These are phyloP conservation scores for Crocallis elinguaria DNA, from an alignment of 2,888 invertebrate genomes.

Conservation along the genomic window DNA sequence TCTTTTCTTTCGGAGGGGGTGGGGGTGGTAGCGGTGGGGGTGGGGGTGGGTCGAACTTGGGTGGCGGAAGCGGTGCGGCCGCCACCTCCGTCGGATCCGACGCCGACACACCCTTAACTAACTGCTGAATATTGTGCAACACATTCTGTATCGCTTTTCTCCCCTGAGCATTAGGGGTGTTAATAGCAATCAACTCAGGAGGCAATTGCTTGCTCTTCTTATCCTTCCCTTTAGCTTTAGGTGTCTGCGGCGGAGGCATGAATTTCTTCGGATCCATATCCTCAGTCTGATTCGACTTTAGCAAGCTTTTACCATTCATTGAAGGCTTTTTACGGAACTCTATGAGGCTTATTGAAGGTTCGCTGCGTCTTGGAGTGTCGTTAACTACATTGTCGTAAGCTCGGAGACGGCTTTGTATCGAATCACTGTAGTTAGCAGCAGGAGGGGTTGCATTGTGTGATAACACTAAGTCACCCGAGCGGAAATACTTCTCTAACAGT, in stretches of 20 bases:
- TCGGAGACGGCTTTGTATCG: conserved; percentile 90
- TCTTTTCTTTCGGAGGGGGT: conserved; percentile 59
- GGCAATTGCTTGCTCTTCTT: conserved; percentile 77
- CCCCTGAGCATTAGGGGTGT: conserved; percentile 76
- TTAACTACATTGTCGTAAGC: conserved; percentile 88
- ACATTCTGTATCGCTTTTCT: conserved; percentile 79
- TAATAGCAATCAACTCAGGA: conserved; percentile 85
- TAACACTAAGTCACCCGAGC: conserved; percentile 91
- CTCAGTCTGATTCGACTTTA: conserved; percentile 68
- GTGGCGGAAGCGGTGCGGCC: conserved; percentile 59
- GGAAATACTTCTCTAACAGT: conserved; percentile 92
- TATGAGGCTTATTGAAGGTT: conserved; percentile 67
- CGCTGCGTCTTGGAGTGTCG: conserved; percentile 60
- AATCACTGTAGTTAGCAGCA: conserved; percentile 91
- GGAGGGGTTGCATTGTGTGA: conserved; percentile 90
- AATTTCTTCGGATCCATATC: conserved; percentile 65
- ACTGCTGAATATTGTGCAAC: conserved; percentile 76
- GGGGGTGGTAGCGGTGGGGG: conserved; percentile 25
- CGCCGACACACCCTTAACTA: conserved; percentile 77
- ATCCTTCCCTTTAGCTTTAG: conserved; percentile 61
- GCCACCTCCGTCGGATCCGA: conserved; percentile 77
- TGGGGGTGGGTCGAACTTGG: conserved; percentile 47
- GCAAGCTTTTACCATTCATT: conserved; percentile 73
- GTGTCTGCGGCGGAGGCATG: conserved; percentile 67
- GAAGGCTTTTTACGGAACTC: conserved; percentile 77